Percentiles rank a stretch among this genome's conserved stretches.
These are phyloP conservation scores for Drosophila albomicans DNA, from an alignment of 1,140 invertebrate species.

Conservation along the genomic window DNA sequence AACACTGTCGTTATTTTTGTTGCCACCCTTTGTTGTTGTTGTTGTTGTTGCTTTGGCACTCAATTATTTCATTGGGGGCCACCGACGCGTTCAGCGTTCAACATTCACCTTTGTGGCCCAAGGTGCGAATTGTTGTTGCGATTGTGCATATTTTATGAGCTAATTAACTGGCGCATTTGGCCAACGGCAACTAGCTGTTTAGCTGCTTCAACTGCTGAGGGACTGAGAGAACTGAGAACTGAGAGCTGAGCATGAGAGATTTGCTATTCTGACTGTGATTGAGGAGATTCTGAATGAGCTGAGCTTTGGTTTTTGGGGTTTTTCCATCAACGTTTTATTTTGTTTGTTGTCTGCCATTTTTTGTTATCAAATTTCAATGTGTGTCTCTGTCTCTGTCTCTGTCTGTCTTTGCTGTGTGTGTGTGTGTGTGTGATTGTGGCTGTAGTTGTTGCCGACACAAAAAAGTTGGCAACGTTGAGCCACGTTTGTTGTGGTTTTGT, in stretches of 20 bases:
- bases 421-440: background rate
- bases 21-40: conserved; percentile 9
- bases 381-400: background rate
- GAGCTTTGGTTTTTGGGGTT: background rate
- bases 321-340: background rate
- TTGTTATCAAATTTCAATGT: conserved; percentile 21
- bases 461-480: conserved; percentile 35
- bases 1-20: conserved; percentile 2
- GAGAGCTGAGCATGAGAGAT: too few species aligned
- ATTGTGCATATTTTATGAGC: conserved; percentile 82
- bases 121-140: conserved; percentile 76
- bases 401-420: too few species aligned
- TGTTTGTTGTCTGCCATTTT: background rate
- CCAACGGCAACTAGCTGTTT: conserved; percentile 35
- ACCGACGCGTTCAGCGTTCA: conserved; percentile 31
- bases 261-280: too few species aligned
- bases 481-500: conserved; percentile 30
- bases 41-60: conserved; percentile 61
- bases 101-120: conserved; percentile 48
- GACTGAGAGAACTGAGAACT: background rate
- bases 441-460: conserved; percentile 8
- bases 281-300: background rate
- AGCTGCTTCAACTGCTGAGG: background rate
- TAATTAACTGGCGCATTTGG: conserved; percentile 79
- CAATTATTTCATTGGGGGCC: conserved; percentile 65